A percentile compares a stretch with the other conserved stretches of the same genome.
Conservation (phyloP, 2,797 vertebrate genomes). For the Melanotaenia nigrans region DNA sequence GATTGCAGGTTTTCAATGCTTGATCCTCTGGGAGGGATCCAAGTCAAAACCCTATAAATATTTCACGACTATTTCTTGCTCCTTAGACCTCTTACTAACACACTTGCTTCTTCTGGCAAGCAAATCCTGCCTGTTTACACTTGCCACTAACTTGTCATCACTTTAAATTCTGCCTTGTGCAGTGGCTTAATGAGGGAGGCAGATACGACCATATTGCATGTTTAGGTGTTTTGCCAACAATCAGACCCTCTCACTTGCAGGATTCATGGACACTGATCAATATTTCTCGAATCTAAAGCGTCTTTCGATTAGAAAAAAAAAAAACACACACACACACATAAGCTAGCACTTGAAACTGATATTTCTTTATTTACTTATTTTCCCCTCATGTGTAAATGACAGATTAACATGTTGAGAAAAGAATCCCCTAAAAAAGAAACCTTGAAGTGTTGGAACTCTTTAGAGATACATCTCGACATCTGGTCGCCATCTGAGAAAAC, state of each 20-base stretch:
- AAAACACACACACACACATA: slow-evolving; percentile 15
- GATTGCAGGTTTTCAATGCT: slow-evolving; percentile 85
- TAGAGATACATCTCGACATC: slow-evolving; percentile 78
- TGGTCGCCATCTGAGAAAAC: slow-evolving; percentile 80
- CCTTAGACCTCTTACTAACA: slow-evolving; percentile 75
- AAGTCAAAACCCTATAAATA: slow-evolving; percentile 91
- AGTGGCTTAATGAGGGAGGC: slow-evolving; percentile 68
- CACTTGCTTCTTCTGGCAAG: slow-evolving; percentile 64
- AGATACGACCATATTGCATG: slow-evolving; percentile 54
- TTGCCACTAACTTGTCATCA: slow-evolving; percentile 67
- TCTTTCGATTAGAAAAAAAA: slow-evolving; percentile 15
- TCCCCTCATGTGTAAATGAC: slow-evolving; percentile 44
- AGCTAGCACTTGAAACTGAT: slow-evolving; percentile 48
- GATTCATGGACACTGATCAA: slow-evolving; percentile 60
- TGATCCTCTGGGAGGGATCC: slow-evolving; percentile 85
- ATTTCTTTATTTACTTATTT: neutral
- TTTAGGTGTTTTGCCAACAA: slow-evolving; percentile 71
- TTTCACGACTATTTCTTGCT: slow-evolving; percentile 84
- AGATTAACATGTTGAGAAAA: slow-evolving; percentile 52
- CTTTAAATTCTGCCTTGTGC: slow-evolving; percentile 69
- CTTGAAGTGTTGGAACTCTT: slow-evolving; percentile 66
- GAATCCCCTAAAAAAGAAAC: slow-evolving; percentile 52
- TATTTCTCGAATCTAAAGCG: slow-evolving; percentile 53
- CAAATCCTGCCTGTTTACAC: slow-evolving; percentile 67
- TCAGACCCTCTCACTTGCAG: slow-evolving; percentile 46